Base-by-base conservation (phyloP, 2,113 vertebrate species). In the Balaeniceps rex region DNA sequence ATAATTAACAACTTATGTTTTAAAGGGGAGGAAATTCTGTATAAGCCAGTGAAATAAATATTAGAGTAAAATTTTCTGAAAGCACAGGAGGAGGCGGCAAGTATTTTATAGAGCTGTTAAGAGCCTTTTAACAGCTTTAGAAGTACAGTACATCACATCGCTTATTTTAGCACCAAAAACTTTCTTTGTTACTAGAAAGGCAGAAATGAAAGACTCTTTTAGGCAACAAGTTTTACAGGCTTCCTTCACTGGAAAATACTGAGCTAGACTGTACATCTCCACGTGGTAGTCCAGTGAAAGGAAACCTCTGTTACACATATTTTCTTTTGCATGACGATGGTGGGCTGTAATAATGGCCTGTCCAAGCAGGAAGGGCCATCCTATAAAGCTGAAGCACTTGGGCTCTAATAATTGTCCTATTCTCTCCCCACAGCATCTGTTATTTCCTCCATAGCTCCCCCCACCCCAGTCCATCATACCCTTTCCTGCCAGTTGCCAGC, bases 91-190 rank as follows among this genome's bases (percentile, higher is more conserved):
- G 97, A 96, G 96, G 96, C 1, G 6, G 88, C 95, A 95, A 95
- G 94, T 97, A 97, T 96, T 98, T 97, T 97, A 98, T 97, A 88
- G 95, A 96, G 94, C 96, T 96, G 95, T 97, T 97, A 97, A 97
- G 95, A 97, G 94, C 93, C 95, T 97, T 97, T 98, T 98, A 97
- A 97, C 94, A 96, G 94, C 94, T 96, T 97, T 95, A 85, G 92
- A 96, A 96, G 87, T 87, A 91, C 65, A 90, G 89, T 97, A 96
- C 94, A 96, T 97, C 94, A 97, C 86, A 90, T 33, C 3, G n/a
- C 90, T 96, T 96, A 93, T 96, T 97, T 97, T 96, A 97, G 88
- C 94, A 96, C 94, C 87, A 93, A 82, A 94, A 95, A 87, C 55
- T 95, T 96, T n/a, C 77, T 95, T 97, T 96, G 91, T 90, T 94